Conservation (phyloP, 2,888 invertebrate genomes). For the Gasteruption jaculator region DNA sequence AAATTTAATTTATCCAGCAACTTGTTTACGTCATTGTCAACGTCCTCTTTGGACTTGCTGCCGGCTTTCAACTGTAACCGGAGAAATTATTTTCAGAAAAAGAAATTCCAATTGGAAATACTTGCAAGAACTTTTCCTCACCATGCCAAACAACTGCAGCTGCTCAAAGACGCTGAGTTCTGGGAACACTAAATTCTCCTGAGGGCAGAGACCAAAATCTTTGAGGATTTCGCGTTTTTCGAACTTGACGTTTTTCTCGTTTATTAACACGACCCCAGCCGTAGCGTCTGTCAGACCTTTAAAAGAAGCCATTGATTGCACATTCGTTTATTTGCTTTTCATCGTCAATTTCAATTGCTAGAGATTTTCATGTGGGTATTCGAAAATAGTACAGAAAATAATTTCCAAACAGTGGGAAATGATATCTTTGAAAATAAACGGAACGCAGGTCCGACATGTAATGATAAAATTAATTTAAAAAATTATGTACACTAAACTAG, state of each 20-base stretch:
- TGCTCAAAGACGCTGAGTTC: constrained; percentile 77
- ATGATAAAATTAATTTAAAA: constrained; percentile 76
- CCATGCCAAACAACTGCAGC: constrained; percentile 73
- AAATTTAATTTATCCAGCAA: constrained; percentile 61
- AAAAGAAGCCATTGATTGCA: no score
- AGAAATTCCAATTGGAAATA: no score
- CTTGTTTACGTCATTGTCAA: constrained; percentile 54
- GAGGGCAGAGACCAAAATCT: constrained; percentile 81
- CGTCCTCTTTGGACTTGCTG: constrained; percentile 41
- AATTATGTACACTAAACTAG: no score
- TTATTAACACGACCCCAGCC: constrained; percentile 64
- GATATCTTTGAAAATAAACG: neutral
- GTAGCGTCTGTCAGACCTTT: constrained; percentile 64
- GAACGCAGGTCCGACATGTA: constrained; percentile 81
- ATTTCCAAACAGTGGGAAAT: neutral
- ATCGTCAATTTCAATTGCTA: neutral
- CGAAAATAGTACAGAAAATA: neutral
- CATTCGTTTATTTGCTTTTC: neutral
- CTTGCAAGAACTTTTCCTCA: no score
- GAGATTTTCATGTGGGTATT: neutral
- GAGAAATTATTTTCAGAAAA: no score
- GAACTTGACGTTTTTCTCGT: constrained; percentile 64
- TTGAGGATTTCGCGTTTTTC: constrained; percentile 64
- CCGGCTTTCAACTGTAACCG: constrained; percentile 59
- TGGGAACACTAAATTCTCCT: constrained; percentile 76